Percentiles rank a stretch among this genome's conserved stretches.
These are phyloP conservation scores for Bovichtus variegatus DNA, from an alignment of 2,797 vertebrate genomes.

Conservation along the genomic window DNA sequence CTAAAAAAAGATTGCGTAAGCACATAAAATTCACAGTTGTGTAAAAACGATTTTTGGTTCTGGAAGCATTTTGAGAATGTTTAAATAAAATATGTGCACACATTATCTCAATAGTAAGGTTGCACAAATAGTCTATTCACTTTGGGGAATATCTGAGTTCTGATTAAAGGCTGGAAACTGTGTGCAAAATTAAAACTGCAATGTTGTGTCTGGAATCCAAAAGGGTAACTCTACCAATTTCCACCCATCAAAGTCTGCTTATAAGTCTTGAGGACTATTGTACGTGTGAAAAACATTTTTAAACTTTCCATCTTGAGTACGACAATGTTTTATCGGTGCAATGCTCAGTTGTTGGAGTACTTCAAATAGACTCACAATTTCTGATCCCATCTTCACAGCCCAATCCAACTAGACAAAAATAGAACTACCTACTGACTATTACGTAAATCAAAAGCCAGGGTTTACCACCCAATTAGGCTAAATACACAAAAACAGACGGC, in stretches of 20 bases:
- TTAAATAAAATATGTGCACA: conserved; percentile 20
- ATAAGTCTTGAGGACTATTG: not conserved
- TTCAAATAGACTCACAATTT: not conserved
- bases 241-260: not conserved
- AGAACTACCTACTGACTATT: not conserved
- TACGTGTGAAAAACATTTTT: not conserved
- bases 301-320: not conserved
- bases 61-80: not conserved
- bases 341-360: not conserved
- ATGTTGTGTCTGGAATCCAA: not conserved
- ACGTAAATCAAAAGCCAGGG: not conserved
- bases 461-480: not conserved
- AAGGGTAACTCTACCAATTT: not conserved
- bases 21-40: conserved; percentile 13
- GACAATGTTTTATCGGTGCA: not conserved
- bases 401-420: not conserved
- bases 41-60: not conserved
- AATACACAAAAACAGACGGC: not conserved
- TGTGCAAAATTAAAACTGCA: not conserved
- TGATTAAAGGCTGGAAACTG: conserved; percentile 1
- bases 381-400: not conserved
- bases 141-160: not conserved
- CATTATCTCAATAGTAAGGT: conserved; percentile 10
- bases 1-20: conserved; percentile 4
- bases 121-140: not conserved